Percentiles rank a stretch among this genome's conserved stretches.
Conservation (phyloP, 2,797 vertebrate genomes). For the Hafferia zeledoni region DNA sequence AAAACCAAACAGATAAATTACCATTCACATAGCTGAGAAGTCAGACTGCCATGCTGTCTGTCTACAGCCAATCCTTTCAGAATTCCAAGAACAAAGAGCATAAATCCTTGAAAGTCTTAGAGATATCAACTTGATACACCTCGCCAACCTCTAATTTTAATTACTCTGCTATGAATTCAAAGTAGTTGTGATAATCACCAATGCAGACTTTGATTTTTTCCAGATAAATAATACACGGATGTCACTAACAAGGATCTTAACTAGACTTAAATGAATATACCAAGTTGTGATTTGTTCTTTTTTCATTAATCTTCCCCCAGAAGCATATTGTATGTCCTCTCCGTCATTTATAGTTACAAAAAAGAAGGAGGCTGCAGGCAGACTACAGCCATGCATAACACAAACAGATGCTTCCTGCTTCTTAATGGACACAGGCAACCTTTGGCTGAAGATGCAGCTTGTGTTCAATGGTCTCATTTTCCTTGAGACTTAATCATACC, state of each 20-base stretch:
- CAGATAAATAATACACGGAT: neutral
- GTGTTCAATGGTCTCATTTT: slow-evolving; percentile 47
- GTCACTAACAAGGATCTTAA: neutral
- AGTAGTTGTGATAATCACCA: neutral
- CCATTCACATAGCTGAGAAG: neutral
- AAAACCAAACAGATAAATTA: neutral
- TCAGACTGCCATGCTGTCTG: neutral
- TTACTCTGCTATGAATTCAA: neutral
- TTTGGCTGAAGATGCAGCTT: slow-evolving; percentile 50
- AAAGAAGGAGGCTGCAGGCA: slow-evolving; percentile 29
- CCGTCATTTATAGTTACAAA: slow-evolving; percentile 20
- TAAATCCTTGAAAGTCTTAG: neutral
- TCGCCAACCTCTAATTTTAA: neutral
- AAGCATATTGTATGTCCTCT: slow-evolving; percentile 3
- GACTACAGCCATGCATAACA: slow-evolving; percentile 32
- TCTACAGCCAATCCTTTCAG: neutral
- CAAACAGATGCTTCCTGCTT: slow-evolving; percentile 66
- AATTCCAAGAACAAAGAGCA: slow-evolving; percentile 24
- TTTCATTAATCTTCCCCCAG: neutral
- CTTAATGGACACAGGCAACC: slow-evolving; percentile 46
- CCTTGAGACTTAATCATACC: slow-evolving; percentile 55
- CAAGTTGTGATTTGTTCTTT: neutral
- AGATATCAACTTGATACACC: neutral
- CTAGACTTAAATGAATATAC: neutral
- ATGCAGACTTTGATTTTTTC: neutral